Conservation (phyloP, 2,113 vertebrate species). For the Thinocorus orbignyianus region DNA sequence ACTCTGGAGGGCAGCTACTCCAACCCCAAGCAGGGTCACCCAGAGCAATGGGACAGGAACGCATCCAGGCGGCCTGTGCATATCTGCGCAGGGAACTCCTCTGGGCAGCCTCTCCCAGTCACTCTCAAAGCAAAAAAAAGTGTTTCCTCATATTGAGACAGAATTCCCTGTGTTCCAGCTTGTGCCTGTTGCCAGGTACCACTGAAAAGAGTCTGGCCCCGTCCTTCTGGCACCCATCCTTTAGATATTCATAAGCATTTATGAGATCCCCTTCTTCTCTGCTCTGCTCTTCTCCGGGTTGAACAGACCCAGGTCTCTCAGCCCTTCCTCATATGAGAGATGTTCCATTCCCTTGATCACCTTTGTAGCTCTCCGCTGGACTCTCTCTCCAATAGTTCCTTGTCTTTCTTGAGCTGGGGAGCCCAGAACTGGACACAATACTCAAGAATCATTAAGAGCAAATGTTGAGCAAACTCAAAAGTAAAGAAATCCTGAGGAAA, state of each 20-base stretch:
- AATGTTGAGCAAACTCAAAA: background rate
- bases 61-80: background rate
- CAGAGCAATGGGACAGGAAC: background rate
- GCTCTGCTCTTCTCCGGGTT: background rate
- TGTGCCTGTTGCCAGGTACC: background rate
- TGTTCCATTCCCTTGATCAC: background rate
- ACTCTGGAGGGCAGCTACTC: background rate
- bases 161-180: background rate
- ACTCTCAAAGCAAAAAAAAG: background rate
- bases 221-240: background rate
- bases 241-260: background rate
- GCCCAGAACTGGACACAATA: background rate
- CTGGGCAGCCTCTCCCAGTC: background rate
- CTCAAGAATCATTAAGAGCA: background rate
- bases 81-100: background rate
- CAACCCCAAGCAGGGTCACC: background rate
- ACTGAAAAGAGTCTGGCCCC: background rate
- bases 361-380: background rate
- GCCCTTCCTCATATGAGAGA: background rate
- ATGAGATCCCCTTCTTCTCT: background rate
- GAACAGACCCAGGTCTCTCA: background rate
- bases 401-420: background rate
- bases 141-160: background rate
- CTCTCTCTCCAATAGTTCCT: background rate
- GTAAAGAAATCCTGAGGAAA: background rate